A percentile compares a stretch with the other conserved stretches of the same genome.
phyloP scores from a whole-genome alignment of 2,888 invertebrate species.

The Phalera bucephala region DNA sequence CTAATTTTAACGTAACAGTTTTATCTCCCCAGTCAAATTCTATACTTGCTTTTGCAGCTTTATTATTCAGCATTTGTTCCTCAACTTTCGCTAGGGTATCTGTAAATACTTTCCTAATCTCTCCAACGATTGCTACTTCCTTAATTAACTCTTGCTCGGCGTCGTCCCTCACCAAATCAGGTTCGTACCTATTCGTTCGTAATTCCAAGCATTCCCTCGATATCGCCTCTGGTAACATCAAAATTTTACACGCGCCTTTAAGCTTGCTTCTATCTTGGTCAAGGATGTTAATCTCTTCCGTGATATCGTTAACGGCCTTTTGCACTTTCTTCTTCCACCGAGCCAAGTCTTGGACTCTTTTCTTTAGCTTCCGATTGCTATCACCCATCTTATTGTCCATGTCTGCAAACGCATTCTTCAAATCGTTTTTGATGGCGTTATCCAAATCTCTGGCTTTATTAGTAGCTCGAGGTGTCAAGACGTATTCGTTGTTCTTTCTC shows the following conservation, averaged over 20 bases:
- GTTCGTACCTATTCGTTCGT: constrained; percentile 87
- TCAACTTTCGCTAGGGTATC: constrained; percentile 86
- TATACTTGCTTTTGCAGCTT: constrained; percentile 89
- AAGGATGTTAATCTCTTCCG: constrained; percentile 85
- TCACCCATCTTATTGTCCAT: constrained; percentile 77
- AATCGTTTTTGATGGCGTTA: constrained; percentile 43
- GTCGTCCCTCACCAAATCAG: constrained; percentile 89
- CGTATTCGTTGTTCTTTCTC: constrained; percentile 83
- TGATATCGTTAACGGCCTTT: constrained; percentile 83
- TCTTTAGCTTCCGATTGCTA: constrained; percentile 57
- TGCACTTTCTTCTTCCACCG: constrained; percentile 88
- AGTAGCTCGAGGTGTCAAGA: constrained; percentile 61
- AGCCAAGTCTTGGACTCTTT: constrained; percentile 69
- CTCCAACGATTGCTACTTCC: constrained; percentile 88
- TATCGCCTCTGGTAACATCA: constrained; percentile 89
- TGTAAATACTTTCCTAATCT: constrained; percentile 85
- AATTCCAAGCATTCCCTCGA: constrained; percentile 87
- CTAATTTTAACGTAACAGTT: constrained; percentile 87
- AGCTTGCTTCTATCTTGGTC: constrained; percentile 85
- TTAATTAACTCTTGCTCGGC: constrained; percentile 92
- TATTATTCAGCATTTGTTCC: constrained; percentile 87
- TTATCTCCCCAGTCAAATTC: constrained; percentile 97
- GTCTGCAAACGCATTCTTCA: constrained; percentile 82
- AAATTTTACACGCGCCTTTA: constrained; percentile 85
- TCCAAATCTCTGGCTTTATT: constrained; percentile 58